phyloP scores from a whole-genome alignment of 1,140 invertebrate species.

The Drosophila lacertosa region DNA sequence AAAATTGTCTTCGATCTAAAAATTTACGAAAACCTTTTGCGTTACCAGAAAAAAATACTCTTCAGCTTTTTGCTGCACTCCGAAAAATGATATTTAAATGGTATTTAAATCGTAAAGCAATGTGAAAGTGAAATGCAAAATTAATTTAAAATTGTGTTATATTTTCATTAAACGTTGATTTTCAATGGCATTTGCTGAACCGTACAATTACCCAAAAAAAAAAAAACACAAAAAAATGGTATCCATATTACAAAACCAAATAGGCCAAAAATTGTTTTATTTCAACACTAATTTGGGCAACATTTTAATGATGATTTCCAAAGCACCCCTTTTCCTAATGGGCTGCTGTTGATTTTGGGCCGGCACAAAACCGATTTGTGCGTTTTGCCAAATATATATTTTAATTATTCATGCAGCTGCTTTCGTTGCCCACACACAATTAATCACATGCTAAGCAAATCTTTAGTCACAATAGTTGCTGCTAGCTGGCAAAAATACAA shows the following conservation, averaged over 20 bases:
- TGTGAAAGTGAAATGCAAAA: constrained; percentile 48
- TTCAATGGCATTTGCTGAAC: constrained; percentile 54
- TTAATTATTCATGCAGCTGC: constrained; percentile 78
- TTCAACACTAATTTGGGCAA: constrained; percentile 71
- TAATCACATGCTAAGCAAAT: constrained; percentile 66
- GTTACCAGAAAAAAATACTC: too few species aligned
- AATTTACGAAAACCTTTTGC: too few species aligned
- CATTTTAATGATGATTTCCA: constrained; percentile 73
- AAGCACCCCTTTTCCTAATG: constrained; percentile 5
- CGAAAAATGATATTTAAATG: not conserved
- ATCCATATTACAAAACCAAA: constrained; percentile 57
- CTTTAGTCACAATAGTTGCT: constrained; percentile 20
- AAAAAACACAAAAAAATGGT: too few species aligned
- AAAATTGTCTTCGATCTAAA: too few species aligned
- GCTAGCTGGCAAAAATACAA: constrained; percentile 30
- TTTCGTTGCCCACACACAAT: constrained; percentile 43
- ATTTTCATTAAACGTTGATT: constrained; percentile 56
- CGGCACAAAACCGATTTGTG: constrained; percentile 58
- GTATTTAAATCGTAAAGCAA: too few species aligned
- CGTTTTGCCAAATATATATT: constrained; percentile 63
- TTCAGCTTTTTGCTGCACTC: too few species aligned
- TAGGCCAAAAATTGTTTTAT: constrained; percentile 70
- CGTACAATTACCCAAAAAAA: constrained; percentile 66
- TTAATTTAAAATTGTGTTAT: constrained; percentile 38
- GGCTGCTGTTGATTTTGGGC: constrained; percentile 55